Evolutionary conservation across 2,113 vertebrate species (phyloP).

Genomic region (Abramis brama): DNA sequence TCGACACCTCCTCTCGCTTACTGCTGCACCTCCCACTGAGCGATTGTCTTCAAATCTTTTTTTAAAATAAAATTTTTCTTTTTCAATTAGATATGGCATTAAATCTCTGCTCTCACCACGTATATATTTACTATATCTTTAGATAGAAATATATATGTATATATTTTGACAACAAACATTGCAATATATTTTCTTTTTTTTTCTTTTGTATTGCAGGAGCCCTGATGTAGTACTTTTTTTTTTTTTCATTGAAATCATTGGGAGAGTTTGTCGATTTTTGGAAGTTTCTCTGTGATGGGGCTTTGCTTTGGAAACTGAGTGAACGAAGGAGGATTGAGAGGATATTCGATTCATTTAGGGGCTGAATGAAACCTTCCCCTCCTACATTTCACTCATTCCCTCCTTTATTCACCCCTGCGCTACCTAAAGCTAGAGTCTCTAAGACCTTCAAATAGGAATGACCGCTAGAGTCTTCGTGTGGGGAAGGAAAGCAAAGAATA

Average conservation of each 20-base stretch:
- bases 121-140: constrained; percentile 83
- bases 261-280: constrained; percentile 71
- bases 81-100: constrained; percentile 77
- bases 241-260: constrained; percentile 67
- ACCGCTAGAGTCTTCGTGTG: constrained; percentile 40
- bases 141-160: constrained; percentile 81
- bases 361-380: constrained; percentile 32
- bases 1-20: constrained; percentile 52
- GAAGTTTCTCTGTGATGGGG: constrained; percentile 72
- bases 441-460: constrained; percentile 38
- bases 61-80: constrained; percentile 69
- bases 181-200: constrained; percentile 72
- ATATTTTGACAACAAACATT: constrained; percentile 79
- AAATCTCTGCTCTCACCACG: constrained; percentile 79
- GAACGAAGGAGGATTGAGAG: constrained; percentile 45
- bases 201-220: constrained; percentile 79
- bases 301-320: constrained; percentile 72
- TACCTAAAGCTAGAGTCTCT: constrained; percentile 58
- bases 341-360: constrained; percentile 58
- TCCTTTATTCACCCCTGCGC: constrained; percentile 49
- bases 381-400: constrained; percentile 14
- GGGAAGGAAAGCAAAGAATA: constrained; percentile 42
- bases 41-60: constrained; percentile 82
- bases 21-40: constrained; percentile 69
- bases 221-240: constrained; percentile 73